Evolutionary conservation across 1,140 invertebrate species (phyloP).

Genomic region (Trichonephila clavata): DNA sequence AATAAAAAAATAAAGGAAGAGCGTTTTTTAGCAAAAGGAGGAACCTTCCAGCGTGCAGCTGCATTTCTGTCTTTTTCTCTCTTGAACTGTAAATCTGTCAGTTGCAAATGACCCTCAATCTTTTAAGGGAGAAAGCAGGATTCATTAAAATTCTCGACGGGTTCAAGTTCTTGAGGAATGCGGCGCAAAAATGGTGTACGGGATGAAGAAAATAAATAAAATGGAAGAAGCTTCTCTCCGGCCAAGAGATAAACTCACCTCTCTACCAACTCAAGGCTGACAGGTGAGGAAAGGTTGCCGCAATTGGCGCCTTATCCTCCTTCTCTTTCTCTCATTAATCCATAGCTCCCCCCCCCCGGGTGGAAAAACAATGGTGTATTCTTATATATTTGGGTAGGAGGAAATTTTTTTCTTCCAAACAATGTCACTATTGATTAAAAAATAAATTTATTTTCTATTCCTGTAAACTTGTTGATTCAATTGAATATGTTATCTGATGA

Average conservation of each 20-base stretch:
- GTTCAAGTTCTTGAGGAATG: conserved; percentile 65
- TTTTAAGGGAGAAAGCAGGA: conserved; percentile 73
- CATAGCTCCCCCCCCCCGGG: too few relatives aligned
- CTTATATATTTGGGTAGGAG: too few relatives aligned
- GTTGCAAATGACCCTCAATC: conserved; percentile 72
- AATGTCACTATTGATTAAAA: too few relatives aligned
- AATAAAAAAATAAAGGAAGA: neutral
- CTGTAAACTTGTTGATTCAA: too few relatives aligned
- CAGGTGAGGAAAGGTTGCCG: conserved; percentile 42
- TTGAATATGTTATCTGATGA: too few relatives aligned
- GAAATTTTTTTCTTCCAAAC: too few relatives aligned
- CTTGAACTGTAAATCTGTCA: conserved; percentile 71
- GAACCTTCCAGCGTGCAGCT: conserved; percentile 47
- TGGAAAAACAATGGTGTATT: neutral
- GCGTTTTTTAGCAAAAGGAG: neutral
- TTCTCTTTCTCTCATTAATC: neutral
- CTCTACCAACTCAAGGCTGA: conserved; percentile 59
- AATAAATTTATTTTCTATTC: too few relatives aligned
- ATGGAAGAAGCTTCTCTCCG: conserved; percentile 28
- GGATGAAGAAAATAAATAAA: conserved; percentile 60
- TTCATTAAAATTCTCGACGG: conserved; percentile 73
- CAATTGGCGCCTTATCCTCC: neutral
- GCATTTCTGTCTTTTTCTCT: neutral
- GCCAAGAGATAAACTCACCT: conserved; percentile 56
- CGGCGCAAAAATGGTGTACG: conserved; percentile 57